phyloP scores from a whole-genome alignment of 2,888 invertebrate genomes.

The Eudasyphora cyanicolor region DNA sequence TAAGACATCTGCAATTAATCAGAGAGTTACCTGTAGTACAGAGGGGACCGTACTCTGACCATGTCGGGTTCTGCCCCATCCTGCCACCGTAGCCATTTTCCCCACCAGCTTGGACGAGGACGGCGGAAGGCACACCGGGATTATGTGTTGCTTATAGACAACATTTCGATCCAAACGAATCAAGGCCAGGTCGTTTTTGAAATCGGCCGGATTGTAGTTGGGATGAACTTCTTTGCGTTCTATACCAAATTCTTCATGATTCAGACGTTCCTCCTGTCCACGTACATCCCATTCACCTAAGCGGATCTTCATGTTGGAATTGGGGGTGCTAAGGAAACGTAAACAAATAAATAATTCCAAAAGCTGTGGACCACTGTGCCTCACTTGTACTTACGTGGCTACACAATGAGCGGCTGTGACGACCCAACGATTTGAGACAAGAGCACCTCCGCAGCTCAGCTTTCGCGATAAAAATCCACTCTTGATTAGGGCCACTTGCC shows the following conservation, averaged over 20 bases:
- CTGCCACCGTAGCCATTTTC: conserved; percentile 93
- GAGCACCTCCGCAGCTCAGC: conserved; percentile 94
- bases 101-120: conserved; percentile 89
- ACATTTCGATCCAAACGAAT: conserved; percentile 91
- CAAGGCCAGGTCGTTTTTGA: conserved; percentile 93
- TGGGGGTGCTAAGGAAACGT: conserved; percentile 86
- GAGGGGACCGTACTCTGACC: conserved; percentile 94
- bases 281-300: conserved; percentile 96
- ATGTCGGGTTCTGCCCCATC: conserved; percentile 95
- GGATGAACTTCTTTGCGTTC: conserved; percentile 96
- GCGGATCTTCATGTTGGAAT: conserved; percentile 92
- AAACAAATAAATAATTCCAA: background rate
- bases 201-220: conserved; percentile 93
- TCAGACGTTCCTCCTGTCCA: conserved; percentile 89
- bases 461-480: conserved; percentile 94
- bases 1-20: no score
- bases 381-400: conserved; percentile 88
- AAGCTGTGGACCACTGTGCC: background rate
- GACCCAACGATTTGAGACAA: conserved; percentile 94
- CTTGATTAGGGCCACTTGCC: conserved; percentile 96
- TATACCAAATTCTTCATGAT: conserved; percentile 93
- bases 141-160: conserved; percentile 93
- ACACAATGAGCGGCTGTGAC: conserved; percentile 96
- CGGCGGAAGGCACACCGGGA: conserved; percentile 94
- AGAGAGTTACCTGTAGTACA: conserved; percentile 84